A percentile compares a stretch with the other conserved stretches of the same genome.
Evolutionary conservation across 2,797 vertebrate species (phyloP).

Genomic region (Chelonia mydas): DNA sequence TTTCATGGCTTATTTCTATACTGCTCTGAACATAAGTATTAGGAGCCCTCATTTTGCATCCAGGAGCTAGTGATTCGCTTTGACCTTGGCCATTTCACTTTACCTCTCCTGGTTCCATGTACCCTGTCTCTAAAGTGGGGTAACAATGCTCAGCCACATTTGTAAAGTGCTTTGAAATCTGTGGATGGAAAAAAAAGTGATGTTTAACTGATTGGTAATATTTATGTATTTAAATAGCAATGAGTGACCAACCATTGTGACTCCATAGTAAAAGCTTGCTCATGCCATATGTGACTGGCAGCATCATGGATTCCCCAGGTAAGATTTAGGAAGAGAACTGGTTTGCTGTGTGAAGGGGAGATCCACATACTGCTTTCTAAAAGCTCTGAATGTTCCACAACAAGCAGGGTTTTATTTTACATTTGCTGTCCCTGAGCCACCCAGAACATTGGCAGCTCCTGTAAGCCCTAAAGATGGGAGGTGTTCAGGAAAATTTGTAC

Average conservation of each 20-base stretch:
- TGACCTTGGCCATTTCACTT: accelerated
- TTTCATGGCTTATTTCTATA: not conserved
- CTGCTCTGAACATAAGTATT: not conserved
- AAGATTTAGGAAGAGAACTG: not conserved
- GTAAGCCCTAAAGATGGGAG: not conserved
- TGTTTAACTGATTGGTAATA: not conserved
- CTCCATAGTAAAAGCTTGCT: not conserved
- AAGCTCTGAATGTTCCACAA: not conserved
- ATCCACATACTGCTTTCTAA: not conserved
- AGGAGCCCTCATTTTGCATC: not conserved
- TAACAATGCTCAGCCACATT: not conserved
- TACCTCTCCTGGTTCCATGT: not conserved
- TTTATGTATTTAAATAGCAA: not conserved
- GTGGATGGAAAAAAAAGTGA: not conserved
- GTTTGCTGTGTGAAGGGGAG: not conserved
- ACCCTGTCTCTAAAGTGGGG: not conserved
- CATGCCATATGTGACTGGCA: not conserved
- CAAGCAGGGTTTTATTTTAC: not conserved
- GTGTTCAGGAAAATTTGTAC: not conserved
- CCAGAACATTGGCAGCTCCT: not conserved
- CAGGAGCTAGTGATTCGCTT: not conserved
- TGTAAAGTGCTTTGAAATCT: not conserved
- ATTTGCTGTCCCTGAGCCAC: not conserved
- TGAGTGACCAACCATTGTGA: not conserved
- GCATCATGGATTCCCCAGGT: not conserved